These are phyloP conservation scores for Monoplex corrugatus DNA, from an alignment of 2,888 invertebrate genomes.

Conservation along the genomic window DNA sequence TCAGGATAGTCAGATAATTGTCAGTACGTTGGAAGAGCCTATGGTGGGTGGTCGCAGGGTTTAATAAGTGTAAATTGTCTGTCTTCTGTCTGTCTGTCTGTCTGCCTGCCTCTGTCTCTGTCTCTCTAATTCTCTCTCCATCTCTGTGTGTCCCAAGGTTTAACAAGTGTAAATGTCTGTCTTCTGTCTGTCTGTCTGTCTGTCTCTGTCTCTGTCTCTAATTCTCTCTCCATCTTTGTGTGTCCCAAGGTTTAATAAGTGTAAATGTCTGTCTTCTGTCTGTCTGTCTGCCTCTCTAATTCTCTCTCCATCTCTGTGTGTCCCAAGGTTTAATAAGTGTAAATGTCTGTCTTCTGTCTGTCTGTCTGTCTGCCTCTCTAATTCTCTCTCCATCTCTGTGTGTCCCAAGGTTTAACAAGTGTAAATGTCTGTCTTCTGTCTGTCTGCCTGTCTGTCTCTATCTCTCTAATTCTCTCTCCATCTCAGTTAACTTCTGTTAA, in stretches of 20 bases:
- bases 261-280: background rate
- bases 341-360: too few species aligned
- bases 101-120: background rate
- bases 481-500: too few species aligned
- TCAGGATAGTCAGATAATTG: too few species aligned
- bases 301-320: background rate
- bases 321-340: too few species aligned
- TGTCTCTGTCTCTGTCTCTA: background rate
- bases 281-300: background rate
- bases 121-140: background rate
- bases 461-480: too few species aligned
- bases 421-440: background rate
- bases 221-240: background rate
- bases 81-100: background rate
- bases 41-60: background rate
- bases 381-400: background rate
- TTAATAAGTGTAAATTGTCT: background rate
- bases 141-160: background rate
- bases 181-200: too few species aligned
- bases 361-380: conserved; percentile 2
- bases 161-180: too few species aligned
- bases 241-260: too few species aligned
- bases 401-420: background rate
- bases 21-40: too few species aligned
- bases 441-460: background rate